Evolutionary conservation across 2,888 invertebrate genomes (phyloP).

Genomic region (Horisme vitalbata): DNA sequence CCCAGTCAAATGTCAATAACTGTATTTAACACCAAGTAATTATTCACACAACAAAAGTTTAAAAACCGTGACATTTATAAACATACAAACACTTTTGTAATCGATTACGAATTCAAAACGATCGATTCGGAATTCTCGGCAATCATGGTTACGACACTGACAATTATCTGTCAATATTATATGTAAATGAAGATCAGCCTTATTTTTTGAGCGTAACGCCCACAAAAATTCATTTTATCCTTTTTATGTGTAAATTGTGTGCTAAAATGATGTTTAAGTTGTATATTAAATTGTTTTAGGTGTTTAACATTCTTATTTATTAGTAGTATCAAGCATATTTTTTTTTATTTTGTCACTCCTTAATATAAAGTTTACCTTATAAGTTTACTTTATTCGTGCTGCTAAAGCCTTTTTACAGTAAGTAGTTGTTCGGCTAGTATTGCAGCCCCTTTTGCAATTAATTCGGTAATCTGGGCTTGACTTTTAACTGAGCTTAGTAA

Average conservation of each 20-base stretch:
- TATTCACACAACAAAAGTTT: constrained; percentile 52
- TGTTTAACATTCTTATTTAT: no score
- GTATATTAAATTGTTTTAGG: no score
- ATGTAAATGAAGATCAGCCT: constrained; percentile 40
- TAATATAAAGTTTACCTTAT: no score
- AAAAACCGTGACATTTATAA: constrained; percentile 65
- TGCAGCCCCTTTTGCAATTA: no score
- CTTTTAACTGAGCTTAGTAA: no score
- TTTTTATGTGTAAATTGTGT: neutral
- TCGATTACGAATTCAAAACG: constrained; percentile 55
- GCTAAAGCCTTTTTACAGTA: no score
- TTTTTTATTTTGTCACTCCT: no score
- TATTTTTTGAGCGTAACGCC: neutral
- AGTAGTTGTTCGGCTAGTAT: no score
- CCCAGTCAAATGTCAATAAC: constrained; percentile 24
- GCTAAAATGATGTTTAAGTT: no score
- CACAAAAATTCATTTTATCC: neutral
- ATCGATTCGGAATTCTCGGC: constrained; percentile 48
- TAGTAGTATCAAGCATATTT: no score
- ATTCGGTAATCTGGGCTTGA: no score
- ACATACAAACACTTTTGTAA: constrained; percentile 55
- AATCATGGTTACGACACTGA: constrained; percentile 50
- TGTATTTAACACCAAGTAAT: constrained; percentile 39
- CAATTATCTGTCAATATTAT: constrained; percentile 38
- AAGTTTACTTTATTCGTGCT: no score